A percentile compares a stretch with the other conserved stretches of the same genome.
Evolutionary conservation across 2,888 invertebrate species (phyloP).

Genomic region (Tetramorium bicarinatum): DNA sequence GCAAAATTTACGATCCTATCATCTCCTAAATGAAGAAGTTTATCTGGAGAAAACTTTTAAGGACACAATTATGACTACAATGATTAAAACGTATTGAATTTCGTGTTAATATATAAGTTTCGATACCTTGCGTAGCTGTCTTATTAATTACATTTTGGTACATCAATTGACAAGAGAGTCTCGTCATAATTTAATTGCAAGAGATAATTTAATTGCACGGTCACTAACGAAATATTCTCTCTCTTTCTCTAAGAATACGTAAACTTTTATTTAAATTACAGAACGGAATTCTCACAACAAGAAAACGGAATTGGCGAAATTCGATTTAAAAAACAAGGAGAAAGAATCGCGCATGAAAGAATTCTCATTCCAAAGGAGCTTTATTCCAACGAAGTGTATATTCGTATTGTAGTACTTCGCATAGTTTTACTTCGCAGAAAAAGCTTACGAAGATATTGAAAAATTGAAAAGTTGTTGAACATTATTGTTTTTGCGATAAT

Average conservation of each 20-base stretch:
- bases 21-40: background rate
- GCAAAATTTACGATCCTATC: background rate
- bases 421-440: background rate
- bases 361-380: background rate
- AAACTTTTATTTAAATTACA: background rate
- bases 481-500: background rate
- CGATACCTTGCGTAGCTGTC: background rate
- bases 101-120: background rate
- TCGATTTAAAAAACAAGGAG: background rate
- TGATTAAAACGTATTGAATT: background rate
- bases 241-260: too few relatives aligned
- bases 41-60: background rate
- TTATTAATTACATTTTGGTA: background rate
- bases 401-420: background rate
- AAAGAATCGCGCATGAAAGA: background rate
- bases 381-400: background rate
- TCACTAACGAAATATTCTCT: background rate
- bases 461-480: background rate
- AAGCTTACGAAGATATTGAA: background rate
- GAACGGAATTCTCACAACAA: background rate
- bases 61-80: background rate
- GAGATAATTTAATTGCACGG: constrained; percentile 23
- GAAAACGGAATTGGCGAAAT: constrained; percentile 20
- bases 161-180: background rate
- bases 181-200: background rate